phyloP scores from a whole-genome alignment of 2,888 invertebrate genomes.

The Sesamia inferens region DNA sequence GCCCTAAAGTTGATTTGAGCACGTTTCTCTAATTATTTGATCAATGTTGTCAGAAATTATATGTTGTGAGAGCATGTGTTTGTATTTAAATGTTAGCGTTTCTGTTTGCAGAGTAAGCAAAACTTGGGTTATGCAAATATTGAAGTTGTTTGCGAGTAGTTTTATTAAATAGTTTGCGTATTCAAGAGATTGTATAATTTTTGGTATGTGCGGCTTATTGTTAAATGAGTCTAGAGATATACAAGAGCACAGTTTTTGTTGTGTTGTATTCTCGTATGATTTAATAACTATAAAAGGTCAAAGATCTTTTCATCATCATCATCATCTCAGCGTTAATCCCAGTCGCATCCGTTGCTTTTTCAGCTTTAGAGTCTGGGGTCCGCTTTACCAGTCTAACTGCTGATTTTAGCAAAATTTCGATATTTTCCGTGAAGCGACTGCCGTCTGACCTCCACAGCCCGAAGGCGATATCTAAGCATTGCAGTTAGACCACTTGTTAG shows the following conservation, averaged over 20 bases:
- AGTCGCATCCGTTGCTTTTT: too few relatives aligned
- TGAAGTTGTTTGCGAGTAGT: constrained; percentile 40
- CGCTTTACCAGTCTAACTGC: too few relatives aligned
- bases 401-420: too few relatives aligned
- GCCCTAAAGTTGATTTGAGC: constrained; percentile 53
- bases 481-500: too few relatives aligned
- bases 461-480: too few relatives aligned
- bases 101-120: constrained; percentile 21
- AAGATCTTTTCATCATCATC: too few relatives aligned
- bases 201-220: constrained; percentile 4
- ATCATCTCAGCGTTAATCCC: too few relatives aligned
- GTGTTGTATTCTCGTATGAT: neutral
- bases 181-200: constrained; percentile 28
- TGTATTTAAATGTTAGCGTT: constrained; percentile 34
- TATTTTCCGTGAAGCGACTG: too few relatives aligned
- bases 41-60: constrained; percentile 25
- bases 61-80: constrained; percentile 9
- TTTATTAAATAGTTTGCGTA: constrained; percentile 46
- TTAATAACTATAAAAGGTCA: neutral
- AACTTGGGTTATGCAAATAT: constrained; percentile 46
- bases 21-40: constrained; percentile 63
- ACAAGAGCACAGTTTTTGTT: neutral
- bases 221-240: constrained; percentile 8
- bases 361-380: too few relatives aligned
- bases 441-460: too few relatives aligned